Conservation (phyloP, 1,140 invertebrate genomes). For the Ips nitidus region DNA sequence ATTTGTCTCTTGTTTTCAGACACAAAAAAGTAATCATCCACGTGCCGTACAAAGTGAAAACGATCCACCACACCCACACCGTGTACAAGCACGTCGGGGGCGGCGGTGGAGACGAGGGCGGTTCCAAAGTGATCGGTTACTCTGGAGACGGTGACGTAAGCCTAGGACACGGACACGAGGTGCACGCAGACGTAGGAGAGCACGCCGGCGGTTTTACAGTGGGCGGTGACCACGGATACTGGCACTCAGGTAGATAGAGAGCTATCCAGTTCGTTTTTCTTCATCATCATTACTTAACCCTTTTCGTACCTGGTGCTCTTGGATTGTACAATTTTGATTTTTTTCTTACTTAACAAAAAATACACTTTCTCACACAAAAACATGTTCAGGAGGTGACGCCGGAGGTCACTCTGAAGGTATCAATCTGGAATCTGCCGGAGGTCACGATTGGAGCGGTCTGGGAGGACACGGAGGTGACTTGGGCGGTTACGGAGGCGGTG, state of each 20-base stretch:
- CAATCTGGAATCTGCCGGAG: constrained; percentile 28
- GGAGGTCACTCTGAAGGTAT: constrained; percentile 13
- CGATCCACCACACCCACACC: constrained; percentile 62
- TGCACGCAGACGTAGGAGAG: constrained; percentile 37
- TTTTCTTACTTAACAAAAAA: not conserved
- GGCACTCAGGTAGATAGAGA: constrained; percentile 39
- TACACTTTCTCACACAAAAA: not conserved
- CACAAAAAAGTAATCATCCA: constrained; percentile 64
- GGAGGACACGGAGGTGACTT: constrained; percentile 30
- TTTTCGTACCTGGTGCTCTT: not conserved
- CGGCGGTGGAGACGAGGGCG: constrained; percentile 51
- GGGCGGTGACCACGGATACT: constrained; percentile 44
- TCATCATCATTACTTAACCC: not conserved
- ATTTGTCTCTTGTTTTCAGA: constrained; percentile 38
- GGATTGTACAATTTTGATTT: not conserved
- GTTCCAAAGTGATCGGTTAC: constrained; percentile 52
- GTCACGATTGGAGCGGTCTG: constrained; percentile 32
- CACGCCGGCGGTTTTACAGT: constrained; percentile 32
- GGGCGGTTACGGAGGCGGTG: constrained; percentile 21
- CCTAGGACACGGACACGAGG: constrained; percentile 38
- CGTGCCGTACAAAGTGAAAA: constrained; percentile 61
- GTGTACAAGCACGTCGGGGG: constrained; percentile 58
- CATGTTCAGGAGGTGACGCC: constrained; percentile 20
- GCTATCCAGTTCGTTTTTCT: not conserved
- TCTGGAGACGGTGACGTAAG: constrained; percentile 45